These are phyloP conservation scores for Noctua janthina DNA, from an alignment of 2,888 invertebrate genomes.

Conservation along the genomic window DNA sequence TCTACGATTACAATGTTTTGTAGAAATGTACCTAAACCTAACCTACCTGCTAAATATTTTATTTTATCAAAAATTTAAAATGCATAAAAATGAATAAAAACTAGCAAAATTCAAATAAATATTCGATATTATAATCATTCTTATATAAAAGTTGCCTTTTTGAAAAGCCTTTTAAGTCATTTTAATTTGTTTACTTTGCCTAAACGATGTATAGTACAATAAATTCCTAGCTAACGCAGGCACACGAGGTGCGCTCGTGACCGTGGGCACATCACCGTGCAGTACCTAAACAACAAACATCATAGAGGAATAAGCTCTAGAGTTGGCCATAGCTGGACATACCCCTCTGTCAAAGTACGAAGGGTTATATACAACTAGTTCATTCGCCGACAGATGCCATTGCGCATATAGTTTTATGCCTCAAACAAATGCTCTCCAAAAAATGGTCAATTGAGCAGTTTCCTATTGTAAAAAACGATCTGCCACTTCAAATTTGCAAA, in stretches of 20 bases:
- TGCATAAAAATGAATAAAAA: conserved; percentile 35
- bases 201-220: conserved; percentile 11
- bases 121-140: conserved; percentile 33
- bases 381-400: background rate
- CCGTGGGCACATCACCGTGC: conserved; percentile 1
- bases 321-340: background rate
- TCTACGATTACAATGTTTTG: conserved; percentile 24
- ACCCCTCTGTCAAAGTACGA: background rate
- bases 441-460: background rate
- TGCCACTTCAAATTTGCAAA: background rate
- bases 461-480: background rate
- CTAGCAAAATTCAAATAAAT: conserved; percentile 30
- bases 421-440: background rate
- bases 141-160: conserved; percentile 47
- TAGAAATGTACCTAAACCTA: conserved; percentile 23
- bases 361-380: background rate
- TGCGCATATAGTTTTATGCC: background rate
- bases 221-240: background rate
- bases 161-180: conserved; percentile 51
- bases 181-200: conserved; percentile 27
- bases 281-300: background rate
- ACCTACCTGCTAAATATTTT: conserved; percentile 12
- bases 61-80: conserved; percentile 28
- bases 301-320: conserved; percentile 3
- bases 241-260: background rate